phyloP scores from a whole-genome alignment of 2,113 vertebrate species.

The Phodopus roborovskii region DNA sequence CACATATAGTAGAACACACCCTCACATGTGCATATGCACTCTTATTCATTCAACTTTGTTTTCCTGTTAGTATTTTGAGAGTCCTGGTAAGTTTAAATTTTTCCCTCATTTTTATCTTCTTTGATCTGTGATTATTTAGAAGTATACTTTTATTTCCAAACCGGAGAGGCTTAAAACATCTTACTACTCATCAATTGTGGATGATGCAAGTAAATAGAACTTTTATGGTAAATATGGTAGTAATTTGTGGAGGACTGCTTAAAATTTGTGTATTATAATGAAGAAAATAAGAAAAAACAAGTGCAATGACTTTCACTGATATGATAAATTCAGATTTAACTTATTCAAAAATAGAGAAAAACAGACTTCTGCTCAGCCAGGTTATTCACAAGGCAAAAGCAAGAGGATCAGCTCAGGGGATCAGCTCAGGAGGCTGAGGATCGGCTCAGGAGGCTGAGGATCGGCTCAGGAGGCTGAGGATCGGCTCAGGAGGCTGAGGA shows the following conservation, averaged over 20 bases:
- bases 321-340: not conserved
- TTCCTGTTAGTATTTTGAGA: not conserved
- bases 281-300: not conserved
- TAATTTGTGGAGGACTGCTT: not conserved
- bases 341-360: not conserved
- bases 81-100: not conserved
- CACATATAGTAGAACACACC: not conserved
- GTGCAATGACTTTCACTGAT: not conserved
- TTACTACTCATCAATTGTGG: not conserved
- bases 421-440: too few relatives aligned
- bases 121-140: not conserved
- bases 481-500: too few relatives aligned
- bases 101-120: not conserved
- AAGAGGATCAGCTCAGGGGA: too few relatives aligned
- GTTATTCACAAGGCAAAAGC: not conserved
- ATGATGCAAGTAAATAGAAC: not conserved
- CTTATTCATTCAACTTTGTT: not conserved
- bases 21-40: not conserved
- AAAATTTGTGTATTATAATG: not conserved
- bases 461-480: too few relatives aligned
- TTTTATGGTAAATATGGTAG: not conserved
- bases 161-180: not conserved
- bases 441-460: too few relatives aligned
- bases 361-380: not conserved
- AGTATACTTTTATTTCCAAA: not conserved